Evolutionary conservation across 1,140 invertebrate genomes (phyloP).

Genomic region (Papilio polytes): DNA sequence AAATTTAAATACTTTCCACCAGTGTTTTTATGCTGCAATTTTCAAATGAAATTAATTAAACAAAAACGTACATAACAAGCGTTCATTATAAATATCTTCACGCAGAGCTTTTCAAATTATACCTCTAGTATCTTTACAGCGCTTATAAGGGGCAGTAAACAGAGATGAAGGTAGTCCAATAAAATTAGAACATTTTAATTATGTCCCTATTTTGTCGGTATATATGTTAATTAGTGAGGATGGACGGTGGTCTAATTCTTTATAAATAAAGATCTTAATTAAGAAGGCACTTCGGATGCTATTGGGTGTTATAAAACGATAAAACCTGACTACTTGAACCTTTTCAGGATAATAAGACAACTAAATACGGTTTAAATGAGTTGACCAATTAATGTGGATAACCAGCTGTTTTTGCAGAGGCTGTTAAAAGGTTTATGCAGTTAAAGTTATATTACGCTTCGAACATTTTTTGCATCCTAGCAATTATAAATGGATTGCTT

Average conservation of each 20-base stretch:
- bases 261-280: slow-evolving; percentile 80
- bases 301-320: slow-evolving; percentile 71
- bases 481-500: background rate
- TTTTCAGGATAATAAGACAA: slow-evolving; percentile 48
- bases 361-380: slow-evolving; percentile 61
- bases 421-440: background rate
- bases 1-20: background rate
- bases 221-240: slow-evolving; percentile 62
- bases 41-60: background rate
- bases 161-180: slow-evolving; percentile 63
- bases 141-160: slow-evolving; percentile 63
- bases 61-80: slow-evolving; percentile 17
- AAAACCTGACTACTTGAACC: slow-evolving; percentile 74
- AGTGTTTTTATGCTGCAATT: background rate
- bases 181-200: slow-evolving; percentile 82
- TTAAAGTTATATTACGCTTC: slow-evolving; percentile 12
- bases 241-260: slow-evolving; percentile 70
- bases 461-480: slow-evolving; percentile 12
- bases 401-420: slow-evolving; percentile 43
- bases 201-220: slow-evolving; percentile 76
- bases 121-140: slow-evolving; percentile 60
- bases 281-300: slow-evolving; percentile 67
- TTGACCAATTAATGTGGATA: slow-evolving; percentile 61
- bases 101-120: slow-evolving; percentile 41
- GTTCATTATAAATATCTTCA: slow-evolving; percentile 37